A percentile compares a stretch with the other conserved stretches of the same genome.
phyloP scores from a whole-genome alignment of 2,113 vertebrate genomes.

The Orientallactaga bullata region DNA sequence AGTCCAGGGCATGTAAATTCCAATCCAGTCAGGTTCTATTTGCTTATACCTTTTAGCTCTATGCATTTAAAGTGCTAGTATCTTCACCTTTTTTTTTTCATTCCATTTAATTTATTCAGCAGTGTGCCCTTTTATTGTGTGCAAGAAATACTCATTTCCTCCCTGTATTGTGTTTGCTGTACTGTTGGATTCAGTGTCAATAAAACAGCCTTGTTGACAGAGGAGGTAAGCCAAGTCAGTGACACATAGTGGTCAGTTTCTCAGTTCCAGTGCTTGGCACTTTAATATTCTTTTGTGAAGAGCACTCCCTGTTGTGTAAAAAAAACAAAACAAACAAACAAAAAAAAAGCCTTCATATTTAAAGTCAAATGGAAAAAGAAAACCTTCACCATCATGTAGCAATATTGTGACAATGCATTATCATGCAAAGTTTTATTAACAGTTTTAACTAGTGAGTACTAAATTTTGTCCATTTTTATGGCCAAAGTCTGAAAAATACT shows the following conservation, averaged over 20 bases:
- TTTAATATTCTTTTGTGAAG: slow-evolving; percentile 34
- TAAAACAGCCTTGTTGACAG: slow-evolving; percentile 20
- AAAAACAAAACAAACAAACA: neutral
- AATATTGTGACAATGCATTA: slow-evolving; percentile 8
- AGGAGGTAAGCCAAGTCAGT: neutral
- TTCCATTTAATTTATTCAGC: slow-evolving; percentile 51
- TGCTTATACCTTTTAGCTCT: neutral
- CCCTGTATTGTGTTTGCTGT: neutral
- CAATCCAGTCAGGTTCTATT: neutral
- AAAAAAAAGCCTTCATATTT: neutral
- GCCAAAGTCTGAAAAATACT: neutral
- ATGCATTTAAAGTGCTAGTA: neutral
- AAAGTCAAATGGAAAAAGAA: slow-evolving; percentile 22
- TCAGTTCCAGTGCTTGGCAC: neutral
- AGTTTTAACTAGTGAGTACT: slow-evolving; percentile 37
- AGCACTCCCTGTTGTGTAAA: neutral
- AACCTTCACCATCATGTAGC: neutral
- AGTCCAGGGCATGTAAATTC: neutral
- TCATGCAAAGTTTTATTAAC: neutral
- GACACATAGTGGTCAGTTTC: neutral
- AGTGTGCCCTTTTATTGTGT: neutral
- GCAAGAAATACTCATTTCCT: slow-evolving; percentile 35
- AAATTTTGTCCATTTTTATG: neutral
- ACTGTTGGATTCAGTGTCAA: slow-evolving; percentile 34
- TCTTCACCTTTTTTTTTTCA: slow-evolving; percentile 15